Percentiles rank a stretch among this genome's conserved stretches.
Evolutionary conservation across 2,113 vertebrate genomes (phyloP).

Genomic region (Plecotus auritus): DNA sequence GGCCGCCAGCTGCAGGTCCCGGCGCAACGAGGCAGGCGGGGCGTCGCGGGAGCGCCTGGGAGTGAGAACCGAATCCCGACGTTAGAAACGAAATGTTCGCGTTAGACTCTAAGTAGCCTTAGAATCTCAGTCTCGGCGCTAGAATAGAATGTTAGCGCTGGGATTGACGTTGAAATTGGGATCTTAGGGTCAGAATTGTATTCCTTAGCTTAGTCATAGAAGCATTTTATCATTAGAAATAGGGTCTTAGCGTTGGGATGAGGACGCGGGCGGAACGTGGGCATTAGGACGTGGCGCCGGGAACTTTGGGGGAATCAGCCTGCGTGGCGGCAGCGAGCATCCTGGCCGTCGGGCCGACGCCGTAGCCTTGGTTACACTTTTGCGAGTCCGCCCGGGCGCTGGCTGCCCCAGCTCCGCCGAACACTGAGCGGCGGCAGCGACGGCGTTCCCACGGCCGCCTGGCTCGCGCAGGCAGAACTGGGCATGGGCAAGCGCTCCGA

Average conservation of each 20-base stretch:
- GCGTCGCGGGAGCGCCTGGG: neutral
- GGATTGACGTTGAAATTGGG: neutral
- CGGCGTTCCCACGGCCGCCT: neutral
- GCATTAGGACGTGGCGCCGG: neutral
- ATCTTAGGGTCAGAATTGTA: neutral
- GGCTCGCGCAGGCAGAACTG: neutral
- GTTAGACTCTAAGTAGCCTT: neutral
- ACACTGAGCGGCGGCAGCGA: neutral
- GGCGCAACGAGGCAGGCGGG: rapidly evolving
- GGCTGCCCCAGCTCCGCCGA: neutral
- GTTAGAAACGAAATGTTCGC: neutral
- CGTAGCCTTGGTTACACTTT: neutral
- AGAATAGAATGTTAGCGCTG: neutral
- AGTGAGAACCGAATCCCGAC: neutral
- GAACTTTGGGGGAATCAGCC: neutral
- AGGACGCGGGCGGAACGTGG: neutral
- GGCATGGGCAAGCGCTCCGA: neutral
- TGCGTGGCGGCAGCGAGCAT: rapidly evolving
- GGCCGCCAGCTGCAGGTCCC: rapidly evolving
- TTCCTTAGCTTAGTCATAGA: neutral
- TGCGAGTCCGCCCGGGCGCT: neutral
- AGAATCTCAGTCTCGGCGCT: neutral
- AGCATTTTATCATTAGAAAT: neutral
- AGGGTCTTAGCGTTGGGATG: neutral
- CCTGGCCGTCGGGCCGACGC: neutral